Evolutionary conservation across 2,888 invertebrate species (phyloP).

Genomic region (Dryocosmus kuriphilus): DNA sequence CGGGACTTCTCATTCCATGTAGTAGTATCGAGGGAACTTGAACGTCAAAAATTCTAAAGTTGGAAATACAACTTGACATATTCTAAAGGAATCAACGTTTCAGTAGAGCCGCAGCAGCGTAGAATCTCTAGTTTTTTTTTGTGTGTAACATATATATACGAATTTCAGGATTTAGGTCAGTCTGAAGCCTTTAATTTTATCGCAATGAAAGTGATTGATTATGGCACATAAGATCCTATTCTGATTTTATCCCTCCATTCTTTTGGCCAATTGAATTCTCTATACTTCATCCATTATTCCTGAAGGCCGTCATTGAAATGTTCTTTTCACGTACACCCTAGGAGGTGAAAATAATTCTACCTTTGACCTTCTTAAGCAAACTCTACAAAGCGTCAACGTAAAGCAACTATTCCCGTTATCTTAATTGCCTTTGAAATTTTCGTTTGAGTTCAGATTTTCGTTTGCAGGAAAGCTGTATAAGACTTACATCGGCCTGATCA

Average conservation of each 20-base stretch:
- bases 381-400: constrained; percentile 36
- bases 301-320: constrained; percentile 15
- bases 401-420: constrained; percentile 20
- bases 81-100: no score
- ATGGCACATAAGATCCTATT: not conserved
- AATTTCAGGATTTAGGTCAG: no score
- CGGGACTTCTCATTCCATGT: no score
- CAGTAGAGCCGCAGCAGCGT: no score
- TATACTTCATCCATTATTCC: constrained; percentile 20
- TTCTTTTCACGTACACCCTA: constrained; percentile 27
- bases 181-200: no score
- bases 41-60: no score
- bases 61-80: no score
- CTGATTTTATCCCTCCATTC: not conserved
- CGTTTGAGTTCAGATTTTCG: constrained; percentile 8
- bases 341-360: constrained; percentile 10
- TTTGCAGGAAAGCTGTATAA: constrained; percentile 5
- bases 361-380: constrained; percentile 22
- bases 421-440: constrained; percentile 34
- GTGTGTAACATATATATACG: no score
- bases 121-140: no score
- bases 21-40: no score
- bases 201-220: not conserved
- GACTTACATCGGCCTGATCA: not conserved
- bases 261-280: constrained; percentile 2